Percentiles rank a stretch among this genome's conserved stretches.
phyloP scores from a whole-genome alignment of 2,113 vertebrate genomes.

The Microcebus lehilahytsara region DNA sequence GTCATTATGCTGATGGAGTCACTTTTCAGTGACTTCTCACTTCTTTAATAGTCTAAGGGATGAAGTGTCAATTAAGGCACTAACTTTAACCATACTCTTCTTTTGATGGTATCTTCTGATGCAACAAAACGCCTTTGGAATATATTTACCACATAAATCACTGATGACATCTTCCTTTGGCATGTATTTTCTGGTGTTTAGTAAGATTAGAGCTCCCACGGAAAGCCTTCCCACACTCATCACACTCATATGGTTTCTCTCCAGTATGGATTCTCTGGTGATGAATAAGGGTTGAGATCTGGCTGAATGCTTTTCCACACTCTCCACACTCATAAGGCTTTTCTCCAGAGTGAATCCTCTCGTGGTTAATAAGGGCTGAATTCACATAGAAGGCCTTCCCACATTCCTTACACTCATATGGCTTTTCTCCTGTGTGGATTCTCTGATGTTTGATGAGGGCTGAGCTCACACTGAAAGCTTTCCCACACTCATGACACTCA shows the following conservation, averaged over 20 bases:
- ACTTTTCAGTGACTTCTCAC: not conserved
- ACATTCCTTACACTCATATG: conserved; percentile 31
- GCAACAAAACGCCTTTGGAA: not conserved
- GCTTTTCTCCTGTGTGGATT: conserved; percentile 54
- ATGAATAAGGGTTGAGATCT: conserved; percentile 46
- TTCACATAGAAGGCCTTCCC: conserved; percentile 56
- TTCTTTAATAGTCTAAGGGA: not conserved
- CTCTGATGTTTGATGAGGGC: conserved; percentile 58
- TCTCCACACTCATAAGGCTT: conserved; percentile 48
- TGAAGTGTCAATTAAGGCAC: not conserved
- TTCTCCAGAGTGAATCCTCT: conserved; percentile 58
- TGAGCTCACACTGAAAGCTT: conserved; percentile 52
- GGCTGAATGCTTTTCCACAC: conserved; percentile 56
- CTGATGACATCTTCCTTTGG: not conserved
- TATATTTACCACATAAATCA: not conserved
- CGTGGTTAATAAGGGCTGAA: conserved; percentile 43
- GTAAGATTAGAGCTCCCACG: conserved; percentile 43
- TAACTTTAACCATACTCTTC: not conserved
- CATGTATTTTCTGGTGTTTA: conserved; percentile 50
- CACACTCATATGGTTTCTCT: conserved; percentile 51
- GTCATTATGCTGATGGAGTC: not conserved
- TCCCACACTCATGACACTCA: conserved; percentile 6
- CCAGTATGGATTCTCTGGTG: conserved; percentile 59
- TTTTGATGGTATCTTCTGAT: not conserved
- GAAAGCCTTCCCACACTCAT: conserved; percentile 41